A percentile compares a stretch with the other conserved stretches of the same genome.
Evolutionary conservation across 1,140 invertebrate species (phyloP).

Genomic region (Lasioglossum albipes): DNA sequence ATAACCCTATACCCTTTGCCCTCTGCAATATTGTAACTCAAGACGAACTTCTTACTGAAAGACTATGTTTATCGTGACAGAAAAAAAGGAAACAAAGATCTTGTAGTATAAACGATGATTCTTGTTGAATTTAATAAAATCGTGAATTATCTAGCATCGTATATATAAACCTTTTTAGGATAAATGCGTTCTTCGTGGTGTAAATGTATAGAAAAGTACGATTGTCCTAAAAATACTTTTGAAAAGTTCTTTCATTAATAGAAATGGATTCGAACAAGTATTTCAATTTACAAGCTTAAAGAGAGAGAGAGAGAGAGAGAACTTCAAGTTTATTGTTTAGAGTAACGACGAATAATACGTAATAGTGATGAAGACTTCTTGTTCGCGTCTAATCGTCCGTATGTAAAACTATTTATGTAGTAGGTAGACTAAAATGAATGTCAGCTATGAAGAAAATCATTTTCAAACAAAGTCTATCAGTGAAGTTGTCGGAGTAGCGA

Average conservation of each 20-base stretch:
- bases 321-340: not conserved
- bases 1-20: conserved; percentile 61
- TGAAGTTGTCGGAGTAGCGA: conserved; percentile 62
- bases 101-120: conserved; percentile 17
- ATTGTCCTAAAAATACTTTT: conserved; percentile 34
- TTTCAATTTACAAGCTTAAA: not conserved
- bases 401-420: not conserved
- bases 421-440: conserved; percentile 47
- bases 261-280: conserved; percentile 35
- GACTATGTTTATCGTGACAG: conserved; percentile 59
- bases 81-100: conserved; percentile 17
- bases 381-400: not conserved
- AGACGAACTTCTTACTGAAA: conserved; percentile 64
- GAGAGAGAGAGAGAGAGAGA: not conserved
- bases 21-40: conserved; percentile 58
- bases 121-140: conserved; percentile 31
- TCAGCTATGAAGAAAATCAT: conserved; percentile 44
- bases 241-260: conserved; percentile 38
- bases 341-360: not conserved
- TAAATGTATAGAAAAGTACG: conserved; percentile 41
- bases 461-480: conserved; percentile 71
- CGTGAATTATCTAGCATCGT: not conserved
- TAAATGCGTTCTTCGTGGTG: conserved; percentile 11
- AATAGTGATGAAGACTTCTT: not conserved
- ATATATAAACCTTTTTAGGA: conserved; percentile 15